A percentile compares a stretch with the other conserved stretches of the same genome.
Conservation (phyloP, 2,113 vertebrate genomes). For the Callaeas wilsoni region DNA sequence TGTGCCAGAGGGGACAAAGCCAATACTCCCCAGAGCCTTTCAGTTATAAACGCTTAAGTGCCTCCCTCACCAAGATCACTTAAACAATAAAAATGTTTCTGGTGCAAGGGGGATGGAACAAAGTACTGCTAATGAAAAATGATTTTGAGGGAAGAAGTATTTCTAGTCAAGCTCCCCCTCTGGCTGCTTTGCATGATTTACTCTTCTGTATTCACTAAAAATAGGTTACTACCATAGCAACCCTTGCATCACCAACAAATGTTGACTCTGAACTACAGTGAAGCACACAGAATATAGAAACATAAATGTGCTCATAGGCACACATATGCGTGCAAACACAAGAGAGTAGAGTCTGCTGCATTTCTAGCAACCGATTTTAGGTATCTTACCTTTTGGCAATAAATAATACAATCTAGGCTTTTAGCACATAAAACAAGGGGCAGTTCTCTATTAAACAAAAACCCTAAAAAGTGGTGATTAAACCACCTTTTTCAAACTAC, state of each 20-base stretch:
- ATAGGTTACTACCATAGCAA: slow-evolving; percentile 68
- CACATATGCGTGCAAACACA: not conserved
- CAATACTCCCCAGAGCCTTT: not conserved
- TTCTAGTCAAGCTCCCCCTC: slow-evolving; percentile 13
- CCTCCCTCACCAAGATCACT: not conserved
- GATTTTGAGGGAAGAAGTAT: not conserved
- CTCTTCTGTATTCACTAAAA: slow-evolving; percentile 53
- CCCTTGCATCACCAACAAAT: slow-evolving; percentile 56
- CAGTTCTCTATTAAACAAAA: not conserved
- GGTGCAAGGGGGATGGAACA: not conserved
- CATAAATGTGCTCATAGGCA: not conserved
- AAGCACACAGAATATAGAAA: not conserved
- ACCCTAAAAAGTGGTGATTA: not conserved
- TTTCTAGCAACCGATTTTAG: not conserved
- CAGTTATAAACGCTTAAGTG: not conserved
- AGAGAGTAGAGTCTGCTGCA: not conserved
- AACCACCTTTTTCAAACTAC: not conserved
- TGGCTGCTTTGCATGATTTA: slow-evolving; percentile 21
- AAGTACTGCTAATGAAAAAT: not conserved
- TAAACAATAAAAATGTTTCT: not conserved
- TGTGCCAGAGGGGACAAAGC: not conserved
- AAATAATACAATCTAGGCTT: not conserved
- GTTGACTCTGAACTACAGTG: not conserved
- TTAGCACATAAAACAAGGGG: not conserved
- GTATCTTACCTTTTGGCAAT: not conserved